Evolutionary conservation across 2,797 vertebrate species (phyloP).

Genomic region (Falco columbarius): DNA sequence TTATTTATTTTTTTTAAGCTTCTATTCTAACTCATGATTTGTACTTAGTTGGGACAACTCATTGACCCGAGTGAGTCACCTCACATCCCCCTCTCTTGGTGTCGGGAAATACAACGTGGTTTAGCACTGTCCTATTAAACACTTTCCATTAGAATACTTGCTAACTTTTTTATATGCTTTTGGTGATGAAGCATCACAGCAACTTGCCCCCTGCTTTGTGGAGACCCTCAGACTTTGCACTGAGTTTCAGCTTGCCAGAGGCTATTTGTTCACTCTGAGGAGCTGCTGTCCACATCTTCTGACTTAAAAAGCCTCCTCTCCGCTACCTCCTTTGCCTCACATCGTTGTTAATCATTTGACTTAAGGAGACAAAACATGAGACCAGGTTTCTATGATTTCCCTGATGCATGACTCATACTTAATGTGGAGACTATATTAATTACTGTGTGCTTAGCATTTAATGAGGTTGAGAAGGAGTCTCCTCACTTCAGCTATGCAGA

Average conservation of each 20-base stretch:
- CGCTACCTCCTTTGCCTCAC: not conserved
- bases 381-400: not conserved
- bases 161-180: not conserved
- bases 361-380: not conserved
- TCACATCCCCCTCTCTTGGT: not conserved
- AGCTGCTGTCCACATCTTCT: not conserved
- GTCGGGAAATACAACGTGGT: not conserved
- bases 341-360: not conserved
- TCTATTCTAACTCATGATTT: not conserved
- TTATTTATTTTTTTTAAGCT: not conserved
- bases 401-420: constrained; percentile 22
- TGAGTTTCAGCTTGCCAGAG: not conserved
- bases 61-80: not conserved
- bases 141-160: not conserved
- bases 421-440: constrained; percentile 28
- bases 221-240: not conserved
- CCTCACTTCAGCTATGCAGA: not conserved
- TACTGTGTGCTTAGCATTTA: constrained; percentile 32
- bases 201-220: not conserved
- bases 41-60: not conserved
- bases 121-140: not conserved
- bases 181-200: not conserved
- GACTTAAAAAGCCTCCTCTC: not conserved
- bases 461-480: constrained; percentile 7
- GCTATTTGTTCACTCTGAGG: not conserved